phyloP scores from a whole-genome alignment of 2,113 vertebrate species.

The Megatriorchis doriae region DNA sequence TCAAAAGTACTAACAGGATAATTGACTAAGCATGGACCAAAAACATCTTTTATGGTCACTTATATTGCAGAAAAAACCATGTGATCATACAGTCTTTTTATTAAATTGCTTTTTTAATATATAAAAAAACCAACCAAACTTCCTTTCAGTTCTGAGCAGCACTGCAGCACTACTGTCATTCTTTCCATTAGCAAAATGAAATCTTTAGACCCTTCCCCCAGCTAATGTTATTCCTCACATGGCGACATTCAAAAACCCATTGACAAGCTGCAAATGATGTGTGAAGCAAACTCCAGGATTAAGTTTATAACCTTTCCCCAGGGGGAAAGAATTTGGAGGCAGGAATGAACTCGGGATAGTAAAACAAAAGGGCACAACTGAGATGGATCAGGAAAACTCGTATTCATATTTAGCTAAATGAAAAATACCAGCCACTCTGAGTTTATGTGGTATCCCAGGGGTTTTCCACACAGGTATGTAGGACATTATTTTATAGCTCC shows the following conservation, averaged over 20 bases:
- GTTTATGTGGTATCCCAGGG: neutral
- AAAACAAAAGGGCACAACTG: slow-evolving; percentile 24
- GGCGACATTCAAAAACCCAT: slow-evolving; percentile 15
- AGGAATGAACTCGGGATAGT: slow-evolving; percentile 23
- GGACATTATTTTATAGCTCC: neutral
- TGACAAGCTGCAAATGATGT: slow-evolving; percentile 66
- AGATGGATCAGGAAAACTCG: slow-evolving; percentile 11
- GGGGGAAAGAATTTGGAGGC: slow-evolving; percentile 19
- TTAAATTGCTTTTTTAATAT: neutral
- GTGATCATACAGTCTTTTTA: neutral
- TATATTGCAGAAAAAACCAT: neutral
- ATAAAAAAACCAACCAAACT: neutral
- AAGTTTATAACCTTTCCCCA: slow-evolving; percentile 59
- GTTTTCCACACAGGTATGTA: neutral
- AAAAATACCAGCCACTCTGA: neutral
- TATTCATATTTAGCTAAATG: slow-evolving; percentile 22
- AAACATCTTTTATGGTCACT: neutral
- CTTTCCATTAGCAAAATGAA: neutral
- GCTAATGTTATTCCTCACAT: slow-evolving; percentile 4
- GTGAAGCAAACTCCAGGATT: slow-evolving; percentile 59
- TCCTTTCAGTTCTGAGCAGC: neutral
- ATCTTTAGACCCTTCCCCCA: neutral
- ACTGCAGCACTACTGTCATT: neutral
- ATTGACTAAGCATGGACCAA: neutral
- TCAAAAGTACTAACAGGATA: neutral